phyloP scores from a whole-genome alignment of 1,140 invertebrate genomes.

The Nephotettix cincticeps region DNA sequence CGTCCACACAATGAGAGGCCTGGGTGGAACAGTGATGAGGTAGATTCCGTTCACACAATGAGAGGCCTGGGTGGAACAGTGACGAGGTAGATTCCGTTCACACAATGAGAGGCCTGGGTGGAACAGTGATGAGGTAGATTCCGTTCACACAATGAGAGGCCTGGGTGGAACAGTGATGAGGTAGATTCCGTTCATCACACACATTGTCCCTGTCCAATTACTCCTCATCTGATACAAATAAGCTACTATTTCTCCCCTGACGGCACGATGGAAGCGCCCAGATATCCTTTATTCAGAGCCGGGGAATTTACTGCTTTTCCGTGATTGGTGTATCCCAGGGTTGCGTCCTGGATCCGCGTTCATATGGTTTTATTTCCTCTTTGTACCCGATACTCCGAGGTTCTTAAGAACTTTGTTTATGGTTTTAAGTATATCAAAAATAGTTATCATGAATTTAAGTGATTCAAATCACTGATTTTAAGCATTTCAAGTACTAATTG shows the following conservation, averaged over 20 bases:
- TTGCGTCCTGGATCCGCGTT: not conserved
- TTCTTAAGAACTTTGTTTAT: too few relatives aligned
- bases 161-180: not conserved
- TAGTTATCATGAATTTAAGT: too few relatives aligned
- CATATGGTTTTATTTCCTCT: too few relatives aligned
- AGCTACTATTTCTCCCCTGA: constrained; percentile 7
- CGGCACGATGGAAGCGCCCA: not conserved
- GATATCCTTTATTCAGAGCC: constrained; percentile 1
- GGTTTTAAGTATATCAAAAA: too few relatives aligned
- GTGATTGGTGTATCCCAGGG: not conserved
- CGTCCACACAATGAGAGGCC: not conserved
- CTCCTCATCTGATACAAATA: constrained; percentile 1
- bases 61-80: not conserved
- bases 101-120: too few relatives aligned
- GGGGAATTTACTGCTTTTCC: not conserved
- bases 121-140: not conserved
- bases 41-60: not conserved
- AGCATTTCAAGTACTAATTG: too few relatives aligned
- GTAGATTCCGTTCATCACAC: not conserved
- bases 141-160: not conserved
- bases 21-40: not conserved
- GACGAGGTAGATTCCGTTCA: not conserved
- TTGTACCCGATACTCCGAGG: too few relatives aligned
- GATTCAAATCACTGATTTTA: too few relatives aligned
- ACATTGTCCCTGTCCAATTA: constrained; percentile 1